These are phyloP conservation scores for Hirundo rustica DNA, from an alignment of 2,797 vertebrate genomes.

Conservation along the genomic window DNA sequence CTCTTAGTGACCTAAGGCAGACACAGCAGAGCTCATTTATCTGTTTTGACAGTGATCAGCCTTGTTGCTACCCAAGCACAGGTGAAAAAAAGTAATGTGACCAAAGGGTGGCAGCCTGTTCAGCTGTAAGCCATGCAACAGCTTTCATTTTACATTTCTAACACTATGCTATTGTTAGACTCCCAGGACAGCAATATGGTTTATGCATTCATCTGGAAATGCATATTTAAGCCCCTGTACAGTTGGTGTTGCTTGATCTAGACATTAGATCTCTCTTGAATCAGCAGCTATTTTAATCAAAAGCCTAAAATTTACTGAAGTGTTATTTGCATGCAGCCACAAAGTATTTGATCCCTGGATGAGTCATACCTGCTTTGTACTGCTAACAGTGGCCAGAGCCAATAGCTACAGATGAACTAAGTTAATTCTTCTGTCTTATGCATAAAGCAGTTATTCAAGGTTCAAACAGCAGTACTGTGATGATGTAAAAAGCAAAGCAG, in stretches of 20 bases:
- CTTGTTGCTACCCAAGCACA: neutral
- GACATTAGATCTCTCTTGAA: conserved; percentile 18
- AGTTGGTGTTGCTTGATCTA: conserved; percentile 46
- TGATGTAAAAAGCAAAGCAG: neutral
- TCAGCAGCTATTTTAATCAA: conserved; percentile 57
- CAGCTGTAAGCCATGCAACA: neutral
- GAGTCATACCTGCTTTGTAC: conserved; percentile 63
- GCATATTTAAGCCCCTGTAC: conserved; percentile 37
- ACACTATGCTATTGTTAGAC: neutral
- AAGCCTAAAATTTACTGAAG: conserved; percentile 45
- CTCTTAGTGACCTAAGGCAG: neutral
- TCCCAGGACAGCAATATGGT: neutral
- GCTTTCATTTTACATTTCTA: neutral
- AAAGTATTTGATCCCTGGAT: conserved; percentile 46
- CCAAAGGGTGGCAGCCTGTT: neutral
- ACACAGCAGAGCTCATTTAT: neutral
- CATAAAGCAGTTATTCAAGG: neutral
- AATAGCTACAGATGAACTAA: conserved; percentile 7
- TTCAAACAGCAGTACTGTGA: neutral
- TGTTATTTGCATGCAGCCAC: conserved; percentile 28
- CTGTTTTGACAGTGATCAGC: neutral
- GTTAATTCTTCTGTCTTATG: conserved; percentile 38
- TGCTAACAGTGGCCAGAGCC: neutral
- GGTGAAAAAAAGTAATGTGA: neutral
- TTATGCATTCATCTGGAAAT: conserved; percentile 58